phyloP scores from a whole-genome alignment of 2,888 invertebrate species.

The Pachliopta kotzebuea region DNA sequence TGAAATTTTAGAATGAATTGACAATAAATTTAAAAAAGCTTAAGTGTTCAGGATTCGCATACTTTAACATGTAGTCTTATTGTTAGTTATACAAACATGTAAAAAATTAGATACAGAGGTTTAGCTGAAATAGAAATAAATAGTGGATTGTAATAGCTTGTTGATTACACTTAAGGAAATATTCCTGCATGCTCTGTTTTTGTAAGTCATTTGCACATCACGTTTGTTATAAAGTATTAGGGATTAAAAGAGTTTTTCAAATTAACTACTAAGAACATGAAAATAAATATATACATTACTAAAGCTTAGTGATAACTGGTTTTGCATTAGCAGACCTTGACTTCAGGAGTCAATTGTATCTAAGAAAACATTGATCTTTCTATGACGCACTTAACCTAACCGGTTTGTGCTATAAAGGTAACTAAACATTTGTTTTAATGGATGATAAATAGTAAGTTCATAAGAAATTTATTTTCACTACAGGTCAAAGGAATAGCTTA shows the following conservation, averaged over 20 bases:
- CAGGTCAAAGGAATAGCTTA: not conserved
- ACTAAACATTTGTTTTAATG: not conserved
- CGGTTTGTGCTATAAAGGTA: conserved; percentile 6
- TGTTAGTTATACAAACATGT: no score
- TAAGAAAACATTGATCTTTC: conserved; percentile 15
- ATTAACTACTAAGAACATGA: not conserved
- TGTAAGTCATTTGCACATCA: no score
- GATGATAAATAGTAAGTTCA: not conserved
- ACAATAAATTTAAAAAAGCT: no score
- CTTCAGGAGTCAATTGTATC: conserved; percentile 7
- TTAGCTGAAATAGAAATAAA: no score
- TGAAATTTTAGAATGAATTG: no score
- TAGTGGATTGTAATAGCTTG: no score
- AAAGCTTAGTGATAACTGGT: not conserved
- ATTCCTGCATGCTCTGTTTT: no score
- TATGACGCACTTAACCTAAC: conserved; percentile 16
- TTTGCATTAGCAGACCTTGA: conserved; percentile 13
- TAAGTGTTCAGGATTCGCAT: no score
- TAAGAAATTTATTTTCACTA: not conserved
- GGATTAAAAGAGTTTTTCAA: not conserved
- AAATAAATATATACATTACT: not conserved
- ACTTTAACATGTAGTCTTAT: no score
- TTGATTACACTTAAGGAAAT: no score
- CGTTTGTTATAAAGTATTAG: not conserved
- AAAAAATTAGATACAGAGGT: no score